phyloP scores from a whole-genome alignment of 1,140 invertebrate genomes.

The Notospermus geniculatus region DNA sequence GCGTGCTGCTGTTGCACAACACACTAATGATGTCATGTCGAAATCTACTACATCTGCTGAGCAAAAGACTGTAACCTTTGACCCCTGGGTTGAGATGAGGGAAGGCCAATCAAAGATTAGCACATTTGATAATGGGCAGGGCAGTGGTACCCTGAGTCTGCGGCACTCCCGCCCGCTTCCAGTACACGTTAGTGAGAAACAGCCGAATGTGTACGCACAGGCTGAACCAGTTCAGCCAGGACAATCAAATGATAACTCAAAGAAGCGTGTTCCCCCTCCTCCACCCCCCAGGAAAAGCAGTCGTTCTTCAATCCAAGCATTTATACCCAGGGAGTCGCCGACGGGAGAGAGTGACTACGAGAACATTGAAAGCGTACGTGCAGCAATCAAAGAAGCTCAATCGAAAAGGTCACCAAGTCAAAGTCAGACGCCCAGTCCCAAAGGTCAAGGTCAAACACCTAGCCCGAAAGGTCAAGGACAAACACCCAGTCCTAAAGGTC shows the following conservation, averaged over 20 bases:
- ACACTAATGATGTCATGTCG: too few relatives aligned
- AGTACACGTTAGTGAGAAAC: background rate
- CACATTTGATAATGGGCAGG: slow-evolving; percentile 2
- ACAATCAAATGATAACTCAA: slow-evolving; percentile 26
- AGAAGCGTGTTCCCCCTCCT: slow-evolving; percentile 72
- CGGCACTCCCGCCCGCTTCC: background rate
- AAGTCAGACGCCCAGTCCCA: background rate
- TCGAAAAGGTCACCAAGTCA: background rate
- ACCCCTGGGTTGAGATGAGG: slow-evolving; percentile 5
- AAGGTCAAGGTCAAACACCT: background rate
- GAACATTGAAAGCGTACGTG: slow-evolving; percentile 6
- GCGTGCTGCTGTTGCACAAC: too few relatives aligned
- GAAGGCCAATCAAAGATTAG: background rate
- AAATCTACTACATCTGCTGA: too few relatives aligned
- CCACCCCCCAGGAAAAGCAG: slow-evolving; percentile 80
- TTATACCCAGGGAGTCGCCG: slow-evolving; percentile 66
- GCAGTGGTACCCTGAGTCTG: background rate
- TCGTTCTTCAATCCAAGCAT: slow-evolving; percentile 76
- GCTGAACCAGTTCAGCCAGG: background rate
- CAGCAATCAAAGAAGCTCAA: slow-evolving; percentile 4
- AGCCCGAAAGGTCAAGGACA: too few relatives aligned
- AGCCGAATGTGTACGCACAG: too few relatives aligned
- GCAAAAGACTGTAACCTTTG: slow-evolving; percentile 1
- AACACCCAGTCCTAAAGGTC: too few relatives aligned
- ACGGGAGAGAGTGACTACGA: slow-evolving; percentile 3